These are phyloP conservation scores for Argentina silus DNA, from an alignment of 2,797 vertebrate genomes.

Conservation along the genomic window DNA sequence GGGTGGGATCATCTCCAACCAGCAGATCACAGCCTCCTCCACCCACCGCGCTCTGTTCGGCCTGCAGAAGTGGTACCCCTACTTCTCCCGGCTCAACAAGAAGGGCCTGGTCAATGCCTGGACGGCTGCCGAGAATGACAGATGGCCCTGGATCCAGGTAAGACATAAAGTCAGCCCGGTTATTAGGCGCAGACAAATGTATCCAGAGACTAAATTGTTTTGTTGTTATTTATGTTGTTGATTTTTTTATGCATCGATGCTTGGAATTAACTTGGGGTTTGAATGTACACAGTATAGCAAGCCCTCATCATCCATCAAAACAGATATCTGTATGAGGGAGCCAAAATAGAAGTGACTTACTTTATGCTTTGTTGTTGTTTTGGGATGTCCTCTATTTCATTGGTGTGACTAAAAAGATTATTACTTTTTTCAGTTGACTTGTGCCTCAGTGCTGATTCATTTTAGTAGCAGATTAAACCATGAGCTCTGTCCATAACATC, in stretches of 20 bases:
- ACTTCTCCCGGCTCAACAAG: conserved; percentile 97
- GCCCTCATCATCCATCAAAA: no score
- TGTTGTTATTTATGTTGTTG: no score
- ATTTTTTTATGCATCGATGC: no score
- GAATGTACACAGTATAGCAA: no score
- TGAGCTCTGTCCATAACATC: conserved; percentile 40
- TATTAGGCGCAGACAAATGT: conserved; percentile 26
- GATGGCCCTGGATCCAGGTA: conserved; percentile 99
- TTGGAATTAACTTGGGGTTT: no score
- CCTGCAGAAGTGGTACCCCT: conserved; percentile 98
- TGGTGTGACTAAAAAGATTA: conserved; percentile 30
- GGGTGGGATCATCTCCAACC: conserved; percentile 98
- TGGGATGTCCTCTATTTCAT: not conserved
- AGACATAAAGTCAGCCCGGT: conserved; percentile 50
- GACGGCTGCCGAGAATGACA: conserved; percentile 98
- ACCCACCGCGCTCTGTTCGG: conserved; percentile 97
- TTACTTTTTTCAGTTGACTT: conserved; percentile 34
- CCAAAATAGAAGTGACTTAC: not conserved
- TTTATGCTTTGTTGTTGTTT: not conserved
- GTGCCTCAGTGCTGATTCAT: conserved; percentile 31
- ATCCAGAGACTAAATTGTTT: not conserved
- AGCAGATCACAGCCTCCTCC: conserved; percentile 97
- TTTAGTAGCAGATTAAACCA: conserved; percentile 41
- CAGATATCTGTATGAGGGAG: not conserved
- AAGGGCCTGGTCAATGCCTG: conserved; percentile 98